Base-by-base conservation (phyloP, 2,113 vertebrate species). In the Oceanites oceanicus region DNA sequence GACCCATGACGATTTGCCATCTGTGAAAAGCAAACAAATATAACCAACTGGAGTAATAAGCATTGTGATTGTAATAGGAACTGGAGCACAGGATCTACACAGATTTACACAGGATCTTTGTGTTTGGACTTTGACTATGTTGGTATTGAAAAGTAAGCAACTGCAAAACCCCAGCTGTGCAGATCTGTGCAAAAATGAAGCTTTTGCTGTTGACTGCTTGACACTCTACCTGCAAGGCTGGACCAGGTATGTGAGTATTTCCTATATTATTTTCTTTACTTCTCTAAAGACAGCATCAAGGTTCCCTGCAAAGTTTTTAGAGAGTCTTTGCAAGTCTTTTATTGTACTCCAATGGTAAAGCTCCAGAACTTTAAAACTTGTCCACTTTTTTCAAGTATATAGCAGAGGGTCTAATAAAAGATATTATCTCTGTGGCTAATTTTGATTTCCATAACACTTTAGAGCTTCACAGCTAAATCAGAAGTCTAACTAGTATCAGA, bases 11-110 rank as follows among this genome's bases (percentile, higher is more conserved):
- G 3, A 79, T 92, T 87, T 95, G 80, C 89, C 87, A 59, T 49
- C 66, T 83, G 71, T 86, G 85, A 56, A 96, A 95, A 95, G 38
- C 81, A 96, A 92, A 88, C 87, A 94, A 94, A 94, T 47, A 73
- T 11, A 70, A 66, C 32, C 66, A 70, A 67, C 72, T 61, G 38
- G 29, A 91, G 58, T 71, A 76, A 83, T 3, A 59, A 92, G 47
- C 50, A 50, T 70, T 7, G 8, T 62, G 80, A 34, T 38, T 81
- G 73, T 26, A 58, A 63, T 4, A 66, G 61, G 62, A 84, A 84
- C 79, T 63, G 52, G 52, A 83, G 61, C 75, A 63, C 38, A n/a
- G n/a, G n/a, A n/a, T n/a, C n/a, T n/a, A n/a, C n/a, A n/a, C n/a
- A 72, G 84, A 58, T 85, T 91, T 75, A 84, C 72, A 84, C 73